Conservation (phyloP, 1,140 invertebrate species). For the Brachionus rotundiformis region DNA sequence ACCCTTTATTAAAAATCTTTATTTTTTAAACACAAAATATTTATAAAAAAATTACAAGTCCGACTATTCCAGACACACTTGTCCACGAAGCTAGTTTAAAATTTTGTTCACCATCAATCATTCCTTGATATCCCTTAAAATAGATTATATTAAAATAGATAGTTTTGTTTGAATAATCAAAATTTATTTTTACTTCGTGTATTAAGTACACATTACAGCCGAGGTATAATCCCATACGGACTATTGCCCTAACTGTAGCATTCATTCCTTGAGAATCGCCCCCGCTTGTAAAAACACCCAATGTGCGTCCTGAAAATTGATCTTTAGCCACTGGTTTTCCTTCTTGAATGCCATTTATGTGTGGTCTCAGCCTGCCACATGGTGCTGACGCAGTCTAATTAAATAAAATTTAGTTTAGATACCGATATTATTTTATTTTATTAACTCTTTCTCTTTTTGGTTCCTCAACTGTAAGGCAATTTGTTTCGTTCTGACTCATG, state of each 20-base stretch:
- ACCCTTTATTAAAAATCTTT: conserved; percentile 68
- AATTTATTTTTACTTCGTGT: conserved; percentile 73
- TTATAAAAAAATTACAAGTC: conserved; percentile 62
- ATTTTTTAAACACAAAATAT: not conserved
- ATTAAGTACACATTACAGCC: conserved; percentile 96
- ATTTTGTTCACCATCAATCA: conserved; percentile 83
- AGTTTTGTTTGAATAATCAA: no score
- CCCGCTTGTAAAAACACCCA: conserved; percentile 39
- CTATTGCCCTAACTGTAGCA: conserved; percentile 92
- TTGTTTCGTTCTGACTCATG: conserved; percentile 10
- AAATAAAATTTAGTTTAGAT: no score
- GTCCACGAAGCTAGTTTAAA: conserved; percentile 95
- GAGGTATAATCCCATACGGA: conserved; percentile 93
- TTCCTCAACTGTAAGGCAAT: not conserved
- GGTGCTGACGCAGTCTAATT: conserved; percentile 2
- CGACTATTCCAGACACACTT: conserved; percentile 97
- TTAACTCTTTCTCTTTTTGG: conserved; percentile 10
- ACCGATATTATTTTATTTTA: no score
- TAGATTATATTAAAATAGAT: no score
- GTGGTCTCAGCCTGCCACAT: not conserved
- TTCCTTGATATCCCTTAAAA: conserved; percentile 85
- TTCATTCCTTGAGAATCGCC: conserved; percentile 74
- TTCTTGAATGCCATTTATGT: conserved; percentile 24
- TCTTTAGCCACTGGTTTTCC: conserved; percentile 34
- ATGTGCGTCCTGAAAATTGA: conserved; percentile 16